These are phyloP conservation scores for Synodontis membranacea DNA, from an alignment of 2,113 vertebrate species.

Conservation along the genomic window DNA sequence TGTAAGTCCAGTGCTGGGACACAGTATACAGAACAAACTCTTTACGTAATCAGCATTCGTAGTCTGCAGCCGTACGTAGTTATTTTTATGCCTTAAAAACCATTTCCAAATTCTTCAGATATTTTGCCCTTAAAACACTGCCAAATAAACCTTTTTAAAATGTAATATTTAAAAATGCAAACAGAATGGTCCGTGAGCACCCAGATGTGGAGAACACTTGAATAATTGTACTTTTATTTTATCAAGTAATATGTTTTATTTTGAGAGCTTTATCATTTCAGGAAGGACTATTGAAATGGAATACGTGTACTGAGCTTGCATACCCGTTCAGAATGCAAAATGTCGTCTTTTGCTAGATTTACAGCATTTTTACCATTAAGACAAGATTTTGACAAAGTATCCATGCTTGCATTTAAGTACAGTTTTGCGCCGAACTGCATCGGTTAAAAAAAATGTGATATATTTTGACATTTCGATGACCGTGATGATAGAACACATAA, in stretches of 20 bases:
- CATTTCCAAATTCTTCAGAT: neutral
- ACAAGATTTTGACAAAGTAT: neutral
- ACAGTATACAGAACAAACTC: conserved; percentile 4
- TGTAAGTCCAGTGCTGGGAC: conserved; percentile 9
- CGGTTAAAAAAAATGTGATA: neutral
- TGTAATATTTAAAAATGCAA: neutral
- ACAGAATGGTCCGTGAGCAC: neutral
- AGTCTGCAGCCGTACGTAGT: neutral
- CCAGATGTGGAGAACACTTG: neutral
- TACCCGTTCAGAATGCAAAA: too few species aligned
- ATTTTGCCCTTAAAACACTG: neutral
- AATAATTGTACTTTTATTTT: neutral
- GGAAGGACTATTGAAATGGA: neutral
- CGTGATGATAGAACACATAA: neutral
- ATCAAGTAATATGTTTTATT: neutral
- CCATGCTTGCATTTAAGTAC: neutral
- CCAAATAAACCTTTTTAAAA: neutral
- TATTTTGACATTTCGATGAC: neutral
- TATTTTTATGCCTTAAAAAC: neutral
- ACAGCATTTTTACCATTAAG: neutral
- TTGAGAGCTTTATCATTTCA: neutral
- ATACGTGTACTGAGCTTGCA: neutral
- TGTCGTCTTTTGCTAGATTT: neutral
- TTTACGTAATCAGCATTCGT: neutral
- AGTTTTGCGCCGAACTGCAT: neutral